A percentile compares a stretch with the other conserved stretches of the same genome.
Evolutionary conservation across 2,797 vertebrate species (phyloP).

Genomic region (Mormyrops boulengeri): DNA sequence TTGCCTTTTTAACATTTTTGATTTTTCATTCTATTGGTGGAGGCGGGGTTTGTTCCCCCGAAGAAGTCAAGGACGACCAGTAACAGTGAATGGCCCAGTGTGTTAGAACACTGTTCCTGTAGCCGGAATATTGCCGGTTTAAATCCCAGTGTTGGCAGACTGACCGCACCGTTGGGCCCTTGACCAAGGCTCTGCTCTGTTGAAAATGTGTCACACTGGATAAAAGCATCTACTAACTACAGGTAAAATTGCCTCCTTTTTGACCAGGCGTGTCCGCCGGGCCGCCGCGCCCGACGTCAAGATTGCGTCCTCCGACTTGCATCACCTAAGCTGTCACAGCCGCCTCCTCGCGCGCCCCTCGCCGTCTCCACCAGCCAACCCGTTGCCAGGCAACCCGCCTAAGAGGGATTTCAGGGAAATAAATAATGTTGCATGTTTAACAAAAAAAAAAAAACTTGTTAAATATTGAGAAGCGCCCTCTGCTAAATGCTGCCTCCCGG

Average conservation of each 20-base stretch:
- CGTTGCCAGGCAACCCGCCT: conserved; percentile 56
- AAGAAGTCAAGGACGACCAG: neutral
- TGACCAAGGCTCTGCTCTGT: neutral
- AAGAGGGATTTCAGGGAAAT: conserved; percentile 42
- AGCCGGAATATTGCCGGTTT: neutral
- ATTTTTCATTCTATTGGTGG: neutral
- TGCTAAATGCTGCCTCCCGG: neutral
- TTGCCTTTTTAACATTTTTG: neutral
- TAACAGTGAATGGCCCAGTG: neutral
- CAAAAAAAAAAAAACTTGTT: conserved; percentile 16
- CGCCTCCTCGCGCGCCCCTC: neutral
- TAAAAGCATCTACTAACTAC: neutral
- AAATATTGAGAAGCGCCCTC: conserved; percentile 22
- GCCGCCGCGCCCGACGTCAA: neutral
- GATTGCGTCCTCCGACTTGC: neutral
- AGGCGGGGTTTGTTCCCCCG: neutral
- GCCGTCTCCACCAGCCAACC: conserved; percentile 22
- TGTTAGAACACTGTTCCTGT: neutral
- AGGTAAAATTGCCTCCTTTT: neutral
- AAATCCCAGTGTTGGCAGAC: neutral
- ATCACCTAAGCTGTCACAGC: neutral
- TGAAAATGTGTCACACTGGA: neutral
- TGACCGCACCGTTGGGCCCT: neutral
- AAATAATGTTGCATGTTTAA: conserved; percentile 36
- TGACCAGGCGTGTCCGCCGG: neutral